Evolutionary conservation across 2,888 invertebrate species (phyloP).

Genomic region (Papilio elwesi): DNA sequence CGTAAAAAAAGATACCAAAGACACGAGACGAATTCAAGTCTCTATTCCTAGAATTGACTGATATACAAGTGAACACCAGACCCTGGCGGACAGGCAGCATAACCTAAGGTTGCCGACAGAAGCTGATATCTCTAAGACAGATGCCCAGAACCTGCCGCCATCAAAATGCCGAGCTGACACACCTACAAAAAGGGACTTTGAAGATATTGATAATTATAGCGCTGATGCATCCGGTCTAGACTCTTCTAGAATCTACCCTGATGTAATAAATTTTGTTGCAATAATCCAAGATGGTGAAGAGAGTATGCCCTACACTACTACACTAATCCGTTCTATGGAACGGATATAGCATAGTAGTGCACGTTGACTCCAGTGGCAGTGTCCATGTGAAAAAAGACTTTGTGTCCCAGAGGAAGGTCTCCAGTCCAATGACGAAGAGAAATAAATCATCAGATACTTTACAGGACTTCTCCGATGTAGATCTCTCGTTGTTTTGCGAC

Average conservation of each 20-base stretch:
- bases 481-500: constrained; percentile 69
- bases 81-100: constrained; percentile 67
- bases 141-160: constrained; percentile 71
- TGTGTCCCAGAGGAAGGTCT: constrained; percentile 43
- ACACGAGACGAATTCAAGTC: constrained; percentile 66
- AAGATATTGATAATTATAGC: constrained; percentile 56
- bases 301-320: too few species aligned
- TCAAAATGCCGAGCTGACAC: constrained; percentile 58
- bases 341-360: constrained; percentile 15
- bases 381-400: constrained; percentile 42
- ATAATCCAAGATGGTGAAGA: background rate
- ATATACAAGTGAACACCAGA: constrained; percentile 62
- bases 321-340: too few species aligned
- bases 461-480: constrained; percentile 66
- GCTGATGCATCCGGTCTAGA: constrained; percentile 52
- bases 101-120: constrained; percentile 65
- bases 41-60: constrained; percentile 65
- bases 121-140: constrained; percentile 67
- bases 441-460: constrained; percentile 57
- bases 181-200: constrained; percentile 62
- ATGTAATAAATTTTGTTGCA: constrained; percentile 1
- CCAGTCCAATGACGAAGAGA: constrained; percentile 45
- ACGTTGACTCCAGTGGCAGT: constrained; percentile 33
- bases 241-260: constrained; percentile 28
- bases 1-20: constrained; percentile 72